Base-by-base conservation (phyloP, 2,797 vertebrate species). In the Sus cebifrons region DNA sequence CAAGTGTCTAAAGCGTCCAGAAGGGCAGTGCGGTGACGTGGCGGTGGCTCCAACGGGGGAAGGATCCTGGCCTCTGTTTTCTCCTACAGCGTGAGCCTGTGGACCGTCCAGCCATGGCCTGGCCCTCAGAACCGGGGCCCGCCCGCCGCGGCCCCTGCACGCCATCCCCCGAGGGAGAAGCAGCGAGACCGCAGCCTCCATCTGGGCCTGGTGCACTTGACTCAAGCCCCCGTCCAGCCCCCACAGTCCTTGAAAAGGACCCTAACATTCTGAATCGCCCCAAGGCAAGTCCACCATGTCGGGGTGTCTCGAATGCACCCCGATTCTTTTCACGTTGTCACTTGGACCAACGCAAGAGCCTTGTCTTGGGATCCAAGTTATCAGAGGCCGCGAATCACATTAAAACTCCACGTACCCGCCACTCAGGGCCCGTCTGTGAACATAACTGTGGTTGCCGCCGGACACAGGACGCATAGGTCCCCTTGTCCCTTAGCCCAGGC, bases 11-110 rank as follows among this genome's bases (percentile, higher is more conserved):
- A 20, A 32, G 29, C 5, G 18, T 29, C 56, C 44, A 5, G 21
- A 58, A 44, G 75, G 1, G 0, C 27, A 3, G 54, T 1, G 36
- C 54, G 23, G 54, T 9, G 75, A 56, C 20, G 3, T 0, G 21
- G 52, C 15, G 5, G 79, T 1, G 36, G 6, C 6, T 1, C 12
- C 40, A 0, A 20, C 7, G 0, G 29, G 2, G 17, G 1, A 0
- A 3, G 18, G 54, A 8, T 2, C 56, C 29, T 25, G 62, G 8
- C 5, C 6, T 14, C 58, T 15, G 23, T 3, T 29, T 68, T 6
- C 20, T 58, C 89, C 49, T 1, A 17, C 3, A 6, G 15, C 1
- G 10, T 0, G 5, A 77, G 52, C n/a, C 40, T 4, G 12, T 2
- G 0, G 15, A 17, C n/a, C 20, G 18, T 36, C 40, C 27, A 14